Evolutionary conservation across 2,113 vertebrate genomes (phyloP).

Genomic region (Rallus limicola): DNA sequence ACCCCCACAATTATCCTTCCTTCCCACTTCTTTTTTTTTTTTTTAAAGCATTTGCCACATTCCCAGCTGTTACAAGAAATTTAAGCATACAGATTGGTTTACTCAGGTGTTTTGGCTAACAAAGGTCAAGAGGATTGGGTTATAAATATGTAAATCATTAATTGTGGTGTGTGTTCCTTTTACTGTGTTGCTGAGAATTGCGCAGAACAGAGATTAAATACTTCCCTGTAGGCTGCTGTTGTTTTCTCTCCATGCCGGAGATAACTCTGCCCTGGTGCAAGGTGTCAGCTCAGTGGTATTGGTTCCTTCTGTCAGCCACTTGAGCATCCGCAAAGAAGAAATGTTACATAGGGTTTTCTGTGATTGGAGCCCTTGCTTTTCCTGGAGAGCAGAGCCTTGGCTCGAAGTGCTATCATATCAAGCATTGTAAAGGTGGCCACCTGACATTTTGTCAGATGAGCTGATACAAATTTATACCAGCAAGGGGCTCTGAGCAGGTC

Average conservation of each 20-base stretch:
- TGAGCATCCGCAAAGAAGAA: neutral
- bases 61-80: slow-evolving; percentile 24
- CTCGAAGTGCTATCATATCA: neutral
- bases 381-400: neutral
- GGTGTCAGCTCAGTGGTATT: neutral
- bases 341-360: accelerated
- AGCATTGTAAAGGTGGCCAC: neutral
- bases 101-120: slow-evolving; percentile 53
- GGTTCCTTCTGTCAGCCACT: neutral
- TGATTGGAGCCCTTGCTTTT: neutral
- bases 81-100: slow-evolving; percentile 18
- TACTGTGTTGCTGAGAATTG: slow-evolving; percentile 3
- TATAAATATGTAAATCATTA: slow-evolving; percentile 68
- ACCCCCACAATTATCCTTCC: neutral
- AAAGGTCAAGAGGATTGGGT: slow-evolving; percentile 52
- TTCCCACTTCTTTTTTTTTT: neutral
- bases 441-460: neutral
- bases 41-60: neutral
- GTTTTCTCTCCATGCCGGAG: neutral
- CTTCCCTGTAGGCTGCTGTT: neutral
- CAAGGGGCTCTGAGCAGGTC: neutral
- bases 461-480: accelerated
- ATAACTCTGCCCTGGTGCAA: neutral
- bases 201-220: slow-evolving; percentile 16
- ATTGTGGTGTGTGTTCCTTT: slow-evolving; percentile 21